phyloP scores from a whole-genome alignment of 2,888 invertebrate species.

The Epinotia ramella region DNA sequence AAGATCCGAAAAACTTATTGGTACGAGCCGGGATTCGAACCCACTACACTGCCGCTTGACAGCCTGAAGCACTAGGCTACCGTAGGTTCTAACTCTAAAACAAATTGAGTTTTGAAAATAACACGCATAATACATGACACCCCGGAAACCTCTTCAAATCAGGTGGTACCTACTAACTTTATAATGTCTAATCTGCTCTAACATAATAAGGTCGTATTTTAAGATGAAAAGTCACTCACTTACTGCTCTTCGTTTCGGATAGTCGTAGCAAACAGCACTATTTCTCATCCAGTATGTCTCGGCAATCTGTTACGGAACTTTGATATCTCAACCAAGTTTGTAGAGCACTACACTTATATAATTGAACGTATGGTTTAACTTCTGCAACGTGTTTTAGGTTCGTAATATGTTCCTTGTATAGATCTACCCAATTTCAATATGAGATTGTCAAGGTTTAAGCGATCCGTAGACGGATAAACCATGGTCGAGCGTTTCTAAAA shows the following conservation, averaged over 20 bases:
- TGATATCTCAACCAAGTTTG: conserved; percentile 4
- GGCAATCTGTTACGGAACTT: conserved; percentile 29
- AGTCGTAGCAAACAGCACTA: conserved; percentile 20
- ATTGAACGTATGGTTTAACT: conserved; percentile 8
- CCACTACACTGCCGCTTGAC: too few species aligned
- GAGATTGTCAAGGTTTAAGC: too few species aligned
- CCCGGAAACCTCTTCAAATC: neutral
- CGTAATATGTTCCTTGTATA: conserved; percentile 1
- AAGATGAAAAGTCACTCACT: neutral
- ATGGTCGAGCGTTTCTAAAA: too few species aligned
- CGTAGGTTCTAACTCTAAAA: too few species aligned
- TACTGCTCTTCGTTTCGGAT: neutral
- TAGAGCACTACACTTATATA: neutral
- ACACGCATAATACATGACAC: neutral
- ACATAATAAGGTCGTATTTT: neutral
- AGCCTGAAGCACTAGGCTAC: too few species aligned
- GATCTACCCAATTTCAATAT: neutral
- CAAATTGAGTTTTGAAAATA: too few species aligned
- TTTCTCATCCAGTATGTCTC: conserved; percentile 28
- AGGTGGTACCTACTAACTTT: neutral
- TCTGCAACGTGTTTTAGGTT: neutral
- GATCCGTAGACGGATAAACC: too few species aligned
- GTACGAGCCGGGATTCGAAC: too few species aligned
- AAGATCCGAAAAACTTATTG: too few species aligned
- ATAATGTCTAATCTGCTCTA: neutral